Base-by-base conservation (phyloP, 2,888 invertebrate species). In the Platynereis dumerilii region DNA sequence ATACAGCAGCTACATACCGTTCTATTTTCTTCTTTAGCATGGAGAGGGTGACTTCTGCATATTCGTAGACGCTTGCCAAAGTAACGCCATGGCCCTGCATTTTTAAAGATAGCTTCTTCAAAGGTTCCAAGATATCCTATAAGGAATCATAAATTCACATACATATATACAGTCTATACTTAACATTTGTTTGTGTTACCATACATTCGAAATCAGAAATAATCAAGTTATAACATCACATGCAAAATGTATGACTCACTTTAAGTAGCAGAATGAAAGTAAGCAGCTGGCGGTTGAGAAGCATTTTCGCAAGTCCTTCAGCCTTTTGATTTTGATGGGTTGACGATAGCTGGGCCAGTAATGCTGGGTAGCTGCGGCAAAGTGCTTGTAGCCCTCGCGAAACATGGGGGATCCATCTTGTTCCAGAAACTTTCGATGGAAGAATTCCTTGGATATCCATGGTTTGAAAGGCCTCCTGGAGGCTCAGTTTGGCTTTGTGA, bases 291-390 rank as follows among this genome's bases (percentile, higher is more conserved):
- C n/a, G 5, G 48, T 48, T 22, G 7, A 48, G 48, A 5, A 48
- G 17, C 5, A 48, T n/a, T n/a, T 48, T 48, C 7, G n/a, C 48
- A 20, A 48, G 22, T 7, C 48, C 48, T n/a, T 48, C 48, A 7
- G 48, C 48, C 48, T 48, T 48, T 48, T 5, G 7, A 48, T 48
- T 48, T n/a, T 48, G n/a, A n/a, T 48, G 48, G 22, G 10, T 20
- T 48, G 48, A 48, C 22, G 48, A 20, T 5, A 48, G 22, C 7
- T 48, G 48, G 48, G 48, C 48, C n/a, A 48, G 3, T 5, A 10
- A 48, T 48, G 48, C 48, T 12, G 48, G 10, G 17, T 48, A 48
- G 22, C 17, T 48, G 3, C 48, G n/a, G n/a, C n/a, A n/a, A 10
- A 48, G 22, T 10, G 3, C 22, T 10, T n/a, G 3, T 48, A 48